Base-by-base conservation (phyloP, 2,888 invertebrate species). In the Apeira syringaria region DNA sequence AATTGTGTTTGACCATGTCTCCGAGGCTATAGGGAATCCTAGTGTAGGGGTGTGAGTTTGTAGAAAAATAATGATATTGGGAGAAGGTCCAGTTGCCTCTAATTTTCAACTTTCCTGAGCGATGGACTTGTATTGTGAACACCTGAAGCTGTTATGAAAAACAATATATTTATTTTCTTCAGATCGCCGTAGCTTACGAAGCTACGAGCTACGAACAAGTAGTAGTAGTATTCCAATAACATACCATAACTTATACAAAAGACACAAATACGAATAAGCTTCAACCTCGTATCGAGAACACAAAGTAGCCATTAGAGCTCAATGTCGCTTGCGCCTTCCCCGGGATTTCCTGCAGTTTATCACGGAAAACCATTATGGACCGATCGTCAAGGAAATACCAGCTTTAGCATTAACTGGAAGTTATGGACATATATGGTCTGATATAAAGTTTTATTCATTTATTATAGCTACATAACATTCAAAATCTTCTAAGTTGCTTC, bases 271-370 rank as follows among this genome's bases (percentile, higher is more conserved):
- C 5, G 7, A 11, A 7, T n/a, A 24, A 24, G 24, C 24, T 8
- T 43, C 24, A 29, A 8, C 25, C 15, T 8, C 5, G 22, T 15
- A 29, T 33, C 27, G 27, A 36, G 32, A 24, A 33, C 25, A 36
- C 27, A 9, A 9, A 46, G 30, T 29, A 33, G 31, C 35, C 43
- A 33, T 37, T 36, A 24, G 18, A n/a, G 17, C 15, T 46, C 7
- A 7, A 2, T 7, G 7, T 20, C 20, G 20, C 20, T 58, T 37
- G 46, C 64, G 57, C 59, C 53, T 39, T 42, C 56, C 51, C 57
- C 56, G 59, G 67, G 60, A 66, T 64, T 64, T 68, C 66, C 71
- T 64, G 63, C 59, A 68, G 63, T 67, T 68, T 62, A 62, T 66
- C 69, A 71, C 62, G 4, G 64, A 64, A 66, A 64, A 53, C 52